Evolutionary conservation across 2,113 vertebrate genomes (phyloP).

Genomic region (Pangasianodon gigas): DNA sequence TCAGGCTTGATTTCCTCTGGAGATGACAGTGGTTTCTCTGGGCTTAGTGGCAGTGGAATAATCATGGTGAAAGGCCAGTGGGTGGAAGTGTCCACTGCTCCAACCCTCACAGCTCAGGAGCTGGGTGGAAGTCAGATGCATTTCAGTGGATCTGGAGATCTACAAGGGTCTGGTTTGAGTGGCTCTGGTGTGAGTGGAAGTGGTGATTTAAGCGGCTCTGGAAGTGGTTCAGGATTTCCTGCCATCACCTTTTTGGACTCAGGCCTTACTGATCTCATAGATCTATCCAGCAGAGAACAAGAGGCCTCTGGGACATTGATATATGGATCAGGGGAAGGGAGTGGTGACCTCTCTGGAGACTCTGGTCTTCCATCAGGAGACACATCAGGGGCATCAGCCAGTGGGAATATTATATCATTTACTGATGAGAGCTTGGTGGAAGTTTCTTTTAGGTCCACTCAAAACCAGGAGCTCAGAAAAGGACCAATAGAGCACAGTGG

Average conservation of each 20-base stretch:
- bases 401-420: slow-evolving; percentile 73
- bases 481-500: slow-evolving; percentile 65
- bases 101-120: slow-evolving; percentile 69
- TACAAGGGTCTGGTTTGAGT: slow-evolving; percentile 57
- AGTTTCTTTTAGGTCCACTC: slow-evolving; percentile 64
- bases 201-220: slow-evolving; percentile 66
- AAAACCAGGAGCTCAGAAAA: slow-evolving; percentile 75
- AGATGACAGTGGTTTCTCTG: slow-evolving; percentile 64
- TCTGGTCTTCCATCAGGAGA: slow-evolving; percentile 71
- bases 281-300: slow-evolving; percentile 69
- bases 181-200: slow-evolving; percentile 60
- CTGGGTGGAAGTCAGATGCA: slow-evolving; percentile 72
- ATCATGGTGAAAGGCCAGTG: slow-evolving; percentile 73
- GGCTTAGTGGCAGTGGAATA: slow-evolving; percentile 68
- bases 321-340: slow-evolving; percentile 63
- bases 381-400: slow-evolving; percentile 68
- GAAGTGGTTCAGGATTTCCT: slow-evolving; percentile 67
- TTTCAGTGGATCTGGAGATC: slow-evolving; percentile 77
- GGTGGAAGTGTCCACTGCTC: slow-evolving; percentile 67
- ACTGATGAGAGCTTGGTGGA: slow-evolving; percentile 70
- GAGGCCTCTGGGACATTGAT: slow-evolving; percentile 79
- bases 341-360: slow-evolving; percentile 72
- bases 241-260: slow-evolving; percentile 77
- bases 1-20: slow-evolving; percentile 70
- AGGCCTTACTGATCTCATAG: slow-evolving; percentile 74